A percentile compares a stretch with the other conserved stretches of the same genome.
phyloP scores from a whole-genome alignment of 2,797 vertebrate species.

The Peromyscus nudipes region DNA sequence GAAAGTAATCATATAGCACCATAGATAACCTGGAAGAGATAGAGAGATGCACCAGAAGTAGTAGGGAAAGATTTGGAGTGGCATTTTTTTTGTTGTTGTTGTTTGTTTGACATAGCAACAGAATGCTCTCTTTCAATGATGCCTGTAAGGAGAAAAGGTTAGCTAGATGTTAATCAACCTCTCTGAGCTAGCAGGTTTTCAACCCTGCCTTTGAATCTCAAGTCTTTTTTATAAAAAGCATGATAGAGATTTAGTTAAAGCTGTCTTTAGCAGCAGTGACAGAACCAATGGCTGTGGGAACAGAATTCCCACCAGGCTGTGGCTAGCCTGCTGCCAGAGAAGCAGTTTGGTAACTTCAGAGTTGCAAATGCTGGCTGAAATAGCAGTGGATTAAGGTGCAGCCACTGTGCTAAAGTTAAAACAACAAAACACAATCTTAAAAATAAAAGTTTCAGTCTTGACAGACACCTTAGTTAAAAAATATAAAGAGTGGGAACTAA shows the following conservation, averaged over 20 bases:
- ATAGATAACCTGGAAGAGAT: neutral
- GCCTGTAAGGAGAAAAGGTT: too few species aligned
- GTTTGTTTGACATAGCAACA: neutral
- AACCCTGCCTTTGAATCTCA: neutral
- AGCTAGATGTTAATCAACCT: neutral
- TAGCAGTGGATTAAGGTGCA: neutral
- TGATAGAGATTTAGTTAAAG: neutral
- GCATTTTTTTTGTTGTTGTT: neutral
- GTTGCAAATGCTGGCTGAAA: neutral
- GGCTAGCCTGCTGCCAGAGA: neutral
- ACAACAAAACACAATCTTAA: neutral
- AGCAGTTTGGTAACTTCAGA: neutral
- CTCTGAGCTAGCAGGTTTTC: neutral
- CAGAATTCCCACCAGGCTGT: neutral
- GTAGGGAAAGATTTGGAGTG: neutral
- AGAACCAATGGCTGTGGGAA: neutral
- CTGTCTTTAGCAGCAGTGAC: neutral
- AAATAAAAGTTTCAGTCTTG: neutral
- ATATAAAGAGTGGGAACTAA: neutral
- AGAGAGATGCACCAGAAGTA: neutral
- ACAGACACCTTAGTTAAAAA: too few species aligned
- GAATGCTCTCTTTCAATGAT: neutral
- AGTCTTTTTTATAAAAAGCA: neutral
- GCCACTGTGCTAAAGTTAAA: neutral
- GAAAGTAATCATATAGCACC: neutral